phyloP scores from a whole-genome alignment of 2,888 invertebrate species.

The Ectropis crepuscularia region DNA sequence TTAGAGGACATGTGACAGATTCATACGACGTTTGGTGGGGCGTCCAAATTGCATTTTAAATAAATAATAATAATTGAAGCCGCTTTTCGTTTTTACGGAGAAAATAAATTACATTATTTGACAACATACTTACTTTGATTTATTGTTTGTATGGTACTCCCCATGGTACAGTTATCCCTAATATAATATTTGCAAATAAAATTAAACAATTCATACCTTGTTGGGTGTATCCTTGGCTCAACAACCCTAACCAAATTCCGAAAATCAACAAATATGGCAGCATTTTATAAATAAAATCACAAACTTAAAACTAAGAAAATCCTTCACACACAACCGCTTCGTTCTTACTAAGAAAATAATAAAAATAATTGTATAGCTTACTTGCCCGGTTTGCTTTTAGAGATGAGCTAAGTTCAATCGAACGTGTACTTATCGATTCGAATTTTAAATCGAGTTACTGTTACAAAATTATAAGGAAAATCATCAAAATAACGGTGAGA shows the following conservation, averaged over 20 bases:
- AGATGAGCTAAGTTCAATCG: background rate
- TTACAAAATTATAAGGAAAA: background rate
- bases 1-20: no score
- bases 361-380: background rate
- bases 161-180: no score
- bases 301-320: no score
- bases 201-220: background rate
- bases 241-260: background rate
- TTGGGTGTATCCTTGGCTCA: conserved; percentile 2
- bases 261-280: background rate
- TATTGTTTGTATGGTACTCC: no score
- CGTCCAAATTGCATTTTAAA: no score
- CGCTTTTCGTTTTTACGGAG: no score
- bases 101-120: no score
- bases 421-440: background rate
- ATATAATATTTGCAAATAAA: background rate
- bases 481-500: no score
- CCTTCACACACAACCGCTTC: background rate
- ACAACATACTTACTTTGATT: no score
- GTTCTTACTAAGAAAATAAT: background rate
- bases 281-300: background rate
- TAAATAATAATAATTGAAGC: no score
- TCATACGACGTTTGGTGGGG: no score
- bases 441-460: background rate
- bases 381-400: background rate